These are phyloP conservation scores for Nyleta sp. DNA, from an alignment of 2,888 invertebrate species.

Conservation along the genomic window DNA sequence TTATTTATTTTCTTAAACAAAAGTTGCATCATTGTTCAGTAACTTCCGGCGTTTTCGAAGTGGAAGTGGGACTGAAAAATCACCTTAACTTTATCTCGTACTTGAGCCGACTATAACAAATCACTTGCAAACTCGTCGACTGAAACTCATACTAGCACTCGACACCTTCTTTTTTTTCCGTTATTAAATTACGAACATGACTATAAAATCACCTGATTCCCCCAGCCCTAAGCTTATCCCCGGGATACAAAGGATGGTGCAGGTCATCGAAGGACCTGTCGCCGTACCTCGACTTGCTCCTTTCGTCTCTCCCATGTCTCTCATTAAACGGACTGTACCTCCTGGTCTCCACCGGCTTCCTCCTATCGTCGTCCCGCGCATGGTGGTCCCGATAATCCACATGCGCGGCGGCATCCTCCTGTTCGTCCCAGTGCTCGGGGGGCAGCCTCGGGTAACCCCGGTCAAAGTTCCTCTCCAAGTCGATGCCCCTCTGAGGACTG, in stretches of 20 bases:
- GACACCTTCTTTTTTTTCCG: too few species aligned
- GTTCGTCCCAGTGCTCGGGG: slow-evolving; percentile 79
- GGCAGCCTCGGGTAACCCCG: slow-evolving; percentile 74
- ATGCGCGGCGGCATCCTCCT: slow-evolving; percentile 73
- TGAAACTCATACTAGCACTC: too few species aligned
- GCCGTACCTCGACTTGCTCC: slow-evolving; percentile 77
- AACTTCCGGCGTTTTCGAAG: too few species aligned
- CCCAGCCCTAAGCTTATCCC: slow-evolving; percentile 45
- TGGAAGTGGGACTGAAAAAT: too few species aligned
- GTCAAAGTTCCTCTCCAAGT: slow-evolving; percentile 77
- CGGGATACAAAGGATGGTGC: slow-evolving; percentile 57
- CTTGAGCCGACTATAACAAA: too few species aligned
- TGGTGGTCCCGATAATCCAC: slow-evolving; percentile 78
- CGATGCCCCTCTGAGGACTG: slow-evolving; percentile 75
- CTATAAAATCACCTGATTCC: slow-evolving; percentile 44
- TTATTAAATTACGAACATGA: too few species aligned
- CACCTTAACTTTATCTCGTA: too few species aligned
- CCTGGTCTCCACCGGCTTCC: slow-evolving; percentile 74
- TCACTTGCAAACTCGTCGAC: too few species aligned
- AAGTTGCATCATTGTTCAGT: too few species aligned
- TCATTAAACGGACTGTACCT: slow-evolving; percentile 83
- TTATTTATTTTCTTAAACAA: too few species aligned
- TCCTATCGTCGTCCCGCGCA: slow-evolving; percentile 76
- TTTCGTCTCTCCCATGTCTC: slow-evolving; percentile 81
- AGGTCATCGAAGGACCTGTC: slow-evolving; percentile 57